phyloP scores from a whole-genome alignment of 2,113 vertebrate species.

The Percina caprodes region DNA sequence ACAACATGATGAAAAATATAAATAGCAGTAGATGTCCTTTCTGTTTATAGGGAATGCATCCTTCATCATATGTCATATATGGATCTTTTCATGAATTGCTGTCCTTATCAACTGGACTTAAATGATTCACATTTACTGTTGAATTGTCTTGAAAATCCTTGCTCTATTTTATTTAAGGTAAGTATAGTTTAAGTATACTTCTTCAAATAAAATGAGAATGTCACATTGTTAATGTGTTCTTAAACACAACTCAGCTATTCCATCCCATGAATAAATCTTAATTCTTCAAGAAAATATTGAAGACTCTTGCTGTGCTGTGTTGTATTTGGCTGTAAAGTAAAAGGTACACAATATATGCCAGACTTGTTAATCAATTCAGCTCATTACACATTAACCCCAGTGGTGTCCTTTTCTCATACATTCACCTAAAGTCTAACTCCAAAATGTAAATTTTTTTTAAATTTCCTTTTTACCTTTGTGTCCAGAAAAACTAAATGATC shows the following conservation, averaged over 20 bases:
- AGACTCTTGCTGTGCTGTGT: not conserved
- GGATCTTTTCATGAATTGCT: not conserved
- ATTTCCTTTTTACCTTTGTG: not conserved
- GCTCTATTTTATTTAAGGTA: not conserved
- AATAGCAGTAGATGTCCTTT: slow-evolving; percentile 14
- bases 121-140: not conserved
- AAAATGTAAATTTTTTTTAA: not conserved
- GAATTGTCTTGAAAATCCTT: not conserved
- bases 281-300: not conserved
- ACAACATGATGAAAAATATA: slow-evolving; percentile 2
- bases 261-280: not conserved
- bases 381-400: slow-evolving; percentile 58
- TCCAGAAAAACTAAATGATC: not conserved
- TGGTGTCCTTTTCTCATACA: slow-evolving; percentile 13
- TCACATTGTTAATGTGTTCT: not conserved
- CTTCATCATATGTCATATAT: not conserved
- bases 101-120: not conserved
- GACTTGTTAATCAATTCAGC: slow-evolving; percentile 51
- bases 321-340: slow-evolving; percentile 45
- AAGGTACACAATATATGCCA: slow-evolving; percentile 47
- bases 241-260: not conserved
- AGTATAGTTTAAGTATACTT: not conserved
- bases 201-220: not conserved
- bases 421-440: slow-evolving; percentile 1
- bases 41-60: slow-evolving; percentile 12